Base-by-base conservation (phyloP, 2,888 invertebrate genomes). In the Melinopterus prodromus region DNA sequence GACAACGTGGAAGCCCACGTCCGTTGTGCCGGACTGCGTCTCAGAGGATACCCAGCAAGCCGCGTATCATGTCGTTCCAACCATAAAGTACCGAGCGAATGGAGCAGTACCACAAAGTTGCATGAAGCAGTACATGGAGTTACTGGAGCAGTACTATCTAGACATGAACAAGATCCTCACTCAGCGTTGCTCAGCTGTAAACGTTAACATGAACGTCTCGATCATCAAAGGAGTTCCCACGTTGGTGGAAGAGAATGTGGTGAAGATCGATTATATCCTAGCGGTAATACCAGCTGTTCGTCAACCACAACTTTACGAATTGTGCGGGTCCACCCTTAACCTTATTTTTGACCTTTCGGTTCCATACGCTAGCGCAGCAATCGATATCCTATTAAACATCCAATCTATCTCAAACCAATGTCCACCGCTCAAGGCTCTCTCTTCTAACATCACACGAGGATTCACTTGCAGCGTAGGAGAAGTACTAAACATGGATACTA, bases 21-120 rank as follows among this genome's bases (percentile, higher is more conserved):
- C 96, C 7, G 95, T 98, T 75, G 97, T 98, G 26, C 98, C 98
- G 0, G 97, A 98, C 86, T 98, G 98, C 89, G 98, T 98, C 26
- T 97, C 97, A 4, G 97, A 97, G 92, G 95, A 97, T 89, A 98
- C 97, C 15, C 96, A 97, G 88, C 97, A 97, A 91, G 98, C 98
- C n/a, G 95, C 96, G 82, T 98, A 98, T 85, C 97, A 98, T 85
- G 96, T 98, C 0, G 94, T 96, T 0, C 95, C 97, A 0, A 93
- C 95, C 35, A 94, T 98, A 0, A 95, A 94, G 71, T 98, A 98
- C 87, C 92, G 97, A 81, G 97, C 97, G 12, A 96, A 97, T 83
- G 97, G 97, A 35, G 97, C 96, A 9, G 97, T 98, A 3, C 95
- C 97, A 0, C 93, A 93, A 81, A 92, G 94, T 6, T 98, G 98